Base-by-base conservation (phyloP, 1,140 invertebrate species). In the Bactericera cockerelli region DNA sequence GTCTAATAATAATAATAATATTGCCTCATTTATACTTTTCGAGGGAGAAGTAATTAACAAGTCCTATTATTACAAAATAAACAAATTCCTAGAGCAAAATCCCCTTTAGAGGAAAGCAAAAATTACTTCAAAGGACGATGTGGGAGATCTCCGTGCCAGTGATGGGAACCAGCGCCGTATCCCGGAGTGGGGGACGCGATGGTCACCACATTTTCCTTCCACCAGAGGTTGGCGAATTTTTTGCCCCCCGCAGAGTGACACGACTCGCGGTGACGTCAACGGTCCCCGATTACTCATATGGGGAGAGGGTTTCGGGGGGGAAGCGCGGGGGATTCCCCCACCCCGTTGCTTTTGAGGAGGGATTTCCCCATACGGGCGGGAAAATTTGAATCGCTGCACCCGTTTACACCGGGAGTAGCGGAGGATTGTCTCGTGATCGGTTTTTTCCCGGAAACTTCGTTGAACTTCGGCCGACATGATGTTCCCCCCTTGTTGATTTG, bases 401-500 rank as follows among this genome's bases (percentile, higher is more conserved):
- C 93, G 84, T 68, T 97, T 96, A 19, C 62, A 68, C 61, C 66
- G 67, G 60, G 76, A 73, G 68, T 77, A 80, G 65, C 74, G 74
- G 26, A 82, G 71, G 60, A 83, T 82, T 67, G 88, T 80, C 53
- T 83, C 86, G 62, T 82, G 83, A 10, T 92, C 79, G 16, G 79
- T 79, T 67, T 87, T 86, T 14, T 81, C 81, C 26, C 80, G 67
- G 63, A 81, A 74, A 57, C 78, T 78, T 38, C 81, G 79, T 57
- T 89, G 81, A 62, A 88, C 81, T 16, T 49, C 42, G 3, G 42
- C n/a, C 4, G 8, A 49, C 82, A 92, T 86, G 6, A 94, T 74
- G 92, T 89, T 55, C 89, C 86, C n/a, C 95, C 89, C 65, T 87
- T 88, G 71, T 93, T 95, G 42, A 96, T 91, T 76, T 94, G n/a